Evolutionary conservation across 2,888 invertebrate genomes (phyloP).

Genomic region (Pegoplata infirma): DNA sequence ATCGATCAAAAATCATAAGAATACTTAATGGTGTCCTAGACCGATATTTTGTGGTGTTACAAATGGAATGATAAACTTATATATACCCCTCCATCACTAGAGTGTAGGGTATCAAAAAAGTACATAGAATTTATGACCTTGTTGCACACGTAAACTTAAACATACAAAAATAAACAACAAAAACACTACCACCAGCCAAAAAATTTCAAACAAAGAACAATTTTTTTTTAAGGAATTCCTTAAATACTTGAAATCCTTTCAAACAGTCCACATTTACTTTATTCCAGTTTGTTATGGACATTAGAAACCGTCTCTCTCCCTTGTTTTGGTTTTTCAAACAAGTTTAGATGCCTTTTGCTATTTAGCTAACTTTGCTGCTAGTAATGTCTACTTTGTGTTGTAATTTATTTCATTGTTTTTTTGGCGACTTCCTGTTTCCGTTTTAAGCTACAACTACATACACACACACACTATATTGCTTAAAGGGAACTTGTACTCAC

Average conservation of each 20-base stretch:
- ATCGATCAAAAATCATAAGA: no score
- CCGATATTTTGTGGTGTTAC: no score
- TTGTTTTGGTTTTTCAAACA: neutral
- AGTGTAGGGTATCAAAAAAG: no score
- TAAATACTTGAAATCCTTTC: conserved; percentile 27
- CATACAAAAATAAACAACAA: conserved; percentile 12
- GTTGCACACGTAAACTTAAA: conserved; percentile 64
- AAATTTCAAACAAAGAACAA: conserved; percentile 14
- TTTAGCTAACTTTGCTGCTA: conserved; percentile 9
- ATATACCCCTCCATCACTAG: no score
- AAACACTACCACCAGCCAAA: conserved; percentile 9
- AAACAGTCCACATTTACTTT: neutral
- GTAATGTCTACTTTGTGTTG: conserved; percentile 56
- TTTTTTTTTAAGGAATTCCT: conserved; percentile 29
- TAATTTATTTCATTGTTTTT: conserved; percentile 66
- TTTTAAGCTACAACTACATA: conserved; percentile 41
- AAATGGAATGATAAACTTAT: no score
- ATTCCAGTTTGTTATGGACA: neutral
- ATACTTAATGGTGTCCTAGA: no score
- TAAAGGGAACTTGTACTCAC: conserved; percentile 14
- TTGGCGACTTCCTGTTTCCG: conserved; percentile 65
- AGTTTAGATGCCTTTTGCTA: conserved; percentile 25
- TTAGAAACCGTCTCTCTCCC: neutral
- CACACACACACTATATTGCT: neutral
- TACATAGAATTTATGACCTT: conserved; percentile 62